Percentiles rank a stretch among this genome's conserved stretches.
phyloP scores from a whole-genome alignment of 2,113 vertebrate genomes.

The Clarias macrocephalus region DNA sequence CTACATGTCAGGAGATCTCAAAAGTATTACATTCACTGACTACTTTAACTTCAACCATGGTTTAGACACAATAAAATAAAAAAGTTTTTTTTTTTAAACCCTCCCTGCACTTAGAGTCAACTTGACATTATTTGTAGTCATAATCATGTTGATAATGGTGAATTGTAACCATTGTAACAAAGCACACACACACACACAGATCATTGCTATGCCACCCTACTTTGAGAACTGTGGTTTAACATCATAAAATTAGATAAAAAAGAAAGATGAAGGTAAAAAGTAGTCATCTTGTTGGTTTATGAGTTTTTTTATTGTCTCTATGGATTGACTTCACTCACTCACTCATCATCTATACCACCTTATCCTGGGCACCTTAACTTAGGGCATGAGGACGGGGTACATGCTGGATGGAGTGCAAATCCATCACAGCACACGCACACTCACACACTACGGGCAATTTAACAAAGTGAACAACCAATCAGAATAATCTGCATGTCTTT shows the following conservation, averaged over 20 bases:
- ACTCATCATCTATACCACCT: too few species aligned
- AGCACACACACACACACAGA: neutral
- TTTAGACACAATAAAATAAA: neutral
- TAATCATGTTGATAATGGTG: neutral
- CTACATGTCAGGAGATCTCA: neutral
- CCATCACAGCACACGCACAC: too few species aligned
- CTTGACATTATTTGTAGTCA: neutral
- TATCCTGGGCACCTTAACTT: too few species aligned
- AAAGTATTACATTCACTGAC: neutral
- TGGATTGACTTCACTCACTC: neutral
- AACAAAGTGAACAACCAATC: too few species aligned
- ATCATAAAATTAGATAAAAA: too few species aligned
- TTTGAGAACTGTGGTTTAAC: neutral
- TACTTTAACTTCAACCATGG: neutral
- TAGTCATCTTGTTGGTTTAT: neutral
- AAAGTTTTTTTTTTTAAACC: neutral
- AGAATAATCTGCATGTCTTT: too few species aligned
- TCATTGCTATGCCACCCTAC: neutral
- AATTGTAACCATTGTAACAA: neutral
- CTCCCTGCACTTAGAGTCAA: neutral
- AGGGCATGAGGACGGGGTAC: too few species aligned
- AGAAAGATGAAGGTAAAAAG: neutral
- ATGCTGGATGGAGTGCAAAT: too few species aligned
- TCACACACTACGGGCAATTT: too few species aligned
- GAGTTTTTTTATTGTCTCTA: neutral